Evolutionary conservation across 2,888 invertebrate genomes (phyloP), one percentile per base, ranked within the genome.

Genomic region (Sarcophaga subvicina): DNA sequence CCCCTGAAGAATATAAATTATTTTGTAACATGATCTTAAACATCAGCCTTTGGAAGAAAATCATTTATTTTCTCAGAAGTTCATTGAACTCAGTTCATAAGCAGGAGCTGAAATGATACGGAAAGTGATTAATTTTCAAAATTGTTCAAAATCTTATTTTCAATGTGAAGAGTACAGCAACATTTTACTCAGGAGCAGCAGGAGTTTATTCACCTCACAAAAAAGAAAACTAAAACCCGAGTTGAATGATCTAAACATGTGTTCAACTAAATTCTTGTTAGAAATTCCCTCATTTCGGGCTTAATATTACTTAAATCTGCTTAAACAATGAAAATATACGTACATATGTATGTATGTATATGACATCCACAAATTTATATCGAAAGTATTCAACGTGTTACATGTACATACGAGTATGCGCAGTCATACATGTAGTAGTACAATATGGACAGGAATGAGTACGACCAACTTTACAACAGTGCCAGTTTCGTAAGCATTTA

Each of bases 201-300:
- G n/a, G 76, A 86, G 86, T 79, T 86, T 79, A 54, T 86, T 86
- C 79, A 82, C 82, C 86, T 83, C 45, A 60, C 1, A 22, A 22
- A 10, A 22, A 22, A 62, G 10, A 62, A 66, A 76, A 64, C 10
- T 71, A n/a, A 49, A 75, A 78, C 78, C 47, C 37, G 37, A 37
- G 37, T 37, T 37, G 37, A 37, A 37, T 37, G 37, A 37, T 37
- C 37, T 47, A 79, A 82, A 82, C 83, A 86, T 76, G 86, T 86
- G 86, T 76, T 71, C 11, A 10, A 67, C 82, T 20, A 22, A 67
- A 37, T 47, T 72, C 11, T 27, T 69, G 37, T 25, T 63, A 45
- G 45, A 72, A 27, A 70, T 54, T 22, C 8, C 3, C 27, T 27
- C 17, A 14, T 22, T 47, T 22, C 6, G 3, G 69, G 12, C 22